Conservation (phyloP, 2,888 invertebrate genomes). For the Aphrophora alni region DNA sequence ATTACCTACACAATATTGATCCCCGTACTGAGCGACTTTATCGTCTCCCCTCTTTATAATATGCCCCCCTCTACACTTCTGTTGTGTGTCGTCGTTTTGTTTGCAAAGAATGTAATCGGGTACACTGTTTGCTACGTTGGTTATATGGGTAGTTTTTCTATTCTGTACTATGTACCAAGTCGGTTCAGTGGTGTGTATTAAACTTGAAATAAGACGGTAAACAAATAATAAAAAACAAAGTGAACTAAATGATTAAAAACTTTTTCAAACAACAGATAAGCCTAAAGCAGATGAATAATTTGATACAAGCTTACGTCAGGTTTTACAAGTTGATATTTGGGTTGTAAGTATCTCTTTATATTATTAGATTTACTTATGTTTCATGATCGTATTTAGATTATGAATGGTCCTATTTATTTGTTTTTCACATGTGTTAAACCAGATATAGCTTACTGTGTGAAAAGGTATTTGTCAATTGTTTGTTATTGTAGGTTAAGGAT, state of each 20-base stretch:
- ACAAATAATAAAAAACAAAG: no score
- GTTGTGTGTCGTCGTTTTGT: not conserved
- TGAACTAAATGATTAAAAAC: not conserved
- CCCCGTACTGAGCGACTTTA: not conserved
- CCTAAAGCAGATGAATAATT: not conserved
- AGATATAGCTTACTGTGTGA: not conserved
- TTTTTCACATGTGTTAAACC: no score
- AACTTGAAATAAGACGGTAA: no score
- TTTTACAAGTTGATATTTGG: not conserved
- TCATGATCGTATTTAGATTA: no score
- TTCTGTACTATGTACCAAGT: not conserved
- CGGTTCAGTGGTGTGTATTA: not conserved
- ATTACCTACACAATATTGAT: conserved; percentile 2
- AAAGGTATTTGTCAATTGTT: not conserved
- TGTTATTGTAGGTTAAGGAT: conserved; percentile 1
- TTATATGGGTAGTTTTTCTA: not conserved
- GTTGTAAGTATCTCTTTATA: not conserved
- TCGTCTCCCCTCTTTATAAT: not conserved
- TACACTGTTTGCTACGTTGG: not conserved
- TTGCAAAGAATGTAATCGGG: not conserved
- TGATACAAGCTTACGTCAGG: not conserved
- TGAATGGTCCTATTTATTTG: no score
- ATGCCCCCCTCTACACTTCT: not conserved
- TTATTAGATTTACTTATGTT: no score
- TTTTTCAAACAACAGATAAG: not conserved